Base-by-base conservation (phyloP, 2,888 invertebrate genomes). In the Eurytoma adleriae region DNA sequence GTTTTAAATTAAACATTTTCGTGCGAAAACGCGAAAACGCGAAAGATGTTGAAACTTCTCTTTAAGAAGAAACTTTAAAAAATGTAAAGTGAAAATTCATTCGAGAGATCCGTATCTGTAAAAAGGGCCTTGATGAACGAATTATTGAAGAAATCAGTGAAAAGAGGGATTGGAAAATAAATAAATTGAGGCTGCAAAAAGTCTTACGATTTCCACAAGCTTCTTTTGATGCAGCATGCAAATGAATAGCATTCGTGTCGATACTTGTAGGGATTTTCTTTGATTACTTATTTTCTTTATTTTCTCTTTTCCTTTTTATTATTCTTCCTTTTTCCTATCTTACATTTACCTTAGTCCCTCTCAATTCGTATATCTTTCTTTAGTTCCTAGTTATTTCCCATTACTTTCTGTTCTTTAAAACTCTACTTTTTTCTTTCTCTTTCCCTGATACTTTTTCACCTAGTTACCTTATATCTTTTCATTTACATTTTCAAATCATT, bases 151-250 rank as follows among this genome's bases (percentile, higher is more conserved):
- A 50, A 68, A 75, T 75, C 67, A 18, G 50, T 68, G 52, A 68
- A 75, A 74, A 61, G 18, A 68, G 27, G n/a, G 48, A 68, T 52
- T n/a, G 64, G n/a, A 20, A 24, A 66, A 73, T 73, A 50, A 75
- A 68, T 48, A 27, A 68, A 30, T 18, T 57, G 64, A 40, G 12
- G 70, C 77, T 70, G 52, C 70, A 24, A 70, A 64, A 18, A 67
- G 59, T 59, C 62, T 77, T 64, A 64, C 61, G 62, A 69, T 70
- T 70, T 70, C 77, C 40, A 27, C 70, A 70, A 70, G 64, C 54
- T 77, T 70, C 70, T 77, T 77, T 77, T 54, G 62, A 40, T 24
- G 48, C 18, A 54, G 14, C 70, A 70, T 70, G 70, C 70, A 77
- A 77, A 77, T 70, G 64, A 70, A 77, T 62, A 56, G 56, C 74